Evolutionary conservation across 1,140 invertebrate genomes (phyloP), one percentile per base, ranked within the genome.

Genomic region (Orchestia grillus): DNA sequence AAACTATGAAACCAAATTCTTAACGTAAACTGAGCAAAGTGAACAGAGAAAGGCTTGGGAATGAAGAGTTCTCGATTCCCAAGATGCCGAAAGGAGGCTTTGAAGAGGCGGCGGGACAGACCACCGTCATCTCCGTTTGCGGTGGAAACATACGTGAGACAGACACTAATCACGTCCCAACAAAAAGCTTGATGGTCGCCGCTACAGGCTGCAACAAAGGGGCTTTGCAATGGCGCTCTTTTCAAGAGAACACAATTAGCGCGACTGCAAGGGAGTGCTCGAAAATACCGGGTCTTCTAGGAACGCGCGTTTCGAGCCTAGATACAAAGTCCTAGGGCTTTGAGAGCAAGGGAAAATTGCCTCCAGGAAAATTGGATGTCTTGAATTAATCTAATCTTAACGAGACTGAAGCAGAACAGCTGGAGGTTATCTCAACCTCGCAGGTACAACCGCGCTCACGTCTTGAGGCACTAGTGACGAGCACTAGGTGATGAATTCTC

Each of bases 121-220:
- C 44, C 43, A 94, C 41, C 92, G 43, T 94, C 92, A 94, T 44
- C 92, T 44, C 8, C 41, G 92, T 94, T 94, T 44, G 92, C 92
- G 92, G 92, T 47, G 36, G 92, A 42, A 94, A 47, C 92, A 94
- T 44, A 47, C 92, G 92, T 94, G 92, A 94, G 92, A 94, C 41
- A 94, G 92, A 94, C 92, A 94, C 92, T 94, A 94, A 94, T 94
- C 92, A 94, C 92, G 92, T 94, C 44, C 92, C 44, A 94, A 94
- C 92, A 94, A 94, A 94, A 94, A 44, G 36, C 92, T 47, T 44
- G 44, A 45, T 44, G 92, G 43, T 44, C 41, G 43, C 19, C 8
- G 43, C 44, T 47, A 44, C 41, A 44, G 44, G 41, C 92, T 94
- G 92, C 92, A 94, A 94, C 92, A 94, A 94, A 94, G 92, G 92